Percentiles rank a stretch among this genome's conserved stretches.
Evolutionary conservation across 2,888 invertebrate species (phyloP).

Genomic region (Drosophila antonietae): DNA sequence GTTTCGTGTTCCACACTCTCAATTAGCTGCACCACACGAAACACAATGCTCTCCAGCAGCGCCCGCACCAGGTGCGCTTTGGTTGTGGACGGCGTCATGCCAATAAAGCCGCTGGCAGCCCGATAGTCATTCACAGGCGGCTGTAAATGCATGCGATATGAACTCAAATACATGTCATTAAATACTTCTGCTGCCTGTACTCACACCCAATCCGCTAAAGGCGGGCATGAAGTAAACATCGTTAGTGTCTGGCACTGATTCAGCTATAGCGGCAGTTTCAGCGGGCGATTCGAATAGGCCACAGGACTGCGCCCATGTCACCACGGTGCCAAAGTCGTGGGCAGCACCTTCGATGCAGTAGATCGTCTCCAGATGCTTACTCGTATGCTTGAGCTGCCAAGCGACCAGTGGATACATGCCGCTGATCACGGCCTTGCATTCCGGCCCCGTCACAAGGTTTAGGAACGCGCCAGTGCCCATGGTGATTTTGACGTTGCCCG

Average conservation of each 20-base stretch:
- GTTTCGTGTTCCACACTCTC: constrained; percentile 90
- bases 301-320: constrained; percentile 92
- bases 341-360: constrained; percentile 94
- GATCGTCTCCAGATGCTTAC: constrained; percentile 84
- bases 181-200: constrained; percentile 21
- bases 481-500: constrained; percentile 93
- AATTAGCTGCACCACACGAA: constrained; percentile 91
- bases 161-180: neutral
- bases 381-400: constrained; percentile 86
- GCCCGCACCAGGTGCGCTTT: constrained; percentile 93
- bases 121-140: constrained; percentile 94
- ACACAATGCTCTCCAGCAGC: constrained; percentile 93
- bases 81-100: constrained; percentile 88
- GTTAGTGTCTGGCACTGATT: constrained; percentile 88
- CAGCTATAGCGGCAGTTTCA: constrained; percentile 89
- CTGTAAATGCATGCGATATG: constrained; percentile 84
- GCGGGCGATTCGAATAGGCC: constrained; percentile 88
- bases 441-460: constrained; percentile 91
- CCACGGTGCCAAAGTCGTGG: constrained; percentile 94
- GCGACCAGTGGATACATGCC: constrained; percentile 97
- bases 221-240: constrained; percentile 95
- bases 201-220: constrained; percentile 94
- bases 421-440: constrained; percentile 91
- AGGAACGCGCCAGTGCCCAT: constrained; percentile 97
- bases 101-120: constrained; percentile 93